Base-by-base conservation (phyloP, 2,888 invertebrate genomes). In the Bellardia bayeri region DNA sequence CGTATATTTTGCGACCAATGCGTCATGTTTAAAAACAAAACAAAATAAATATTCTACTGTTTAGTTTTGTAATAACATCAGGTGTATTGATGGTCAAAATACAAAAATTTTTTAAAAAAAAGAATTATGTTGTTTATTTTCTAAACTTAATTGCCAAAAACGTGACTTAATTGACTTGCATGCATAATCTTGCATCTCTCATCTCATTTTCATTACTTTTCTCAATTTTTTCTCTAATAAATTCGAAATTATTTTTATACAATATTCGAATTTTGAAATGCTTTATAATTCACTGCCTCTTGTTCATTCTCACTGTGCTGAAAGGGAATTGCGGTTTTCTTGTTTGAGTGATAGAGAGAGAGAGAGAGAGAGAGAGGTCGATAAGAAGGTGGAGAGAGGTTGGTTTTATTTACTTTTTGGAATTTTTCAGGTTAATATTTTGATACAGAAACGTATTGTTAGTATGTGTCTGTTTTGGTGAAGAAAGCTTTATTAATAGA, bases 121-220 rank as follows among this genome's bases (percentile, higher is more conserved):
- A 49, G 14, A 82, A 64, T 72, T 76, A 58, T 72, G 33, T 54
- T 30, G 2, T 33, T 64, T 58, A 30, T 75, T 7, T 80, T 80
- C n/a, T 51, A 33, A n/a, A 69, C 11, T 42, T 66, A 82, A 61
- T 42, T 82, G 85, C 82, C 71, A 87, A 85, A 84, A 87, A 87
- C 87, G 87, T 87, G 87, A 87, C 87, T 85, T 69, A 74, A 42
- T 79, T 74, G 87, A 87, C 87, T 85, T 69, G 74, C 33, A 74
- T 74, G 78, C 23, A 61, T 78, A 40, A 42, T 23, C 71, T 74
- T 23, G 14, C 6, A 80, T 42, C 30, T 64, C 56, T 64, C 66
- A 49, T 78, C 11, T 71, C 30, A 63, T 51, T 76, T 51, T 72
- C 13, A 51, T 51, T n/a, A n/a, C 1, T 13, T 51, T 6, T 2